A percentile compares a stretch with the other conserved stretches of the same genome.
Evolutionary conservation across 2,888 invertebrate species (phyloP).

Genomic region (Eutolmus rufibarbis): DNA sequence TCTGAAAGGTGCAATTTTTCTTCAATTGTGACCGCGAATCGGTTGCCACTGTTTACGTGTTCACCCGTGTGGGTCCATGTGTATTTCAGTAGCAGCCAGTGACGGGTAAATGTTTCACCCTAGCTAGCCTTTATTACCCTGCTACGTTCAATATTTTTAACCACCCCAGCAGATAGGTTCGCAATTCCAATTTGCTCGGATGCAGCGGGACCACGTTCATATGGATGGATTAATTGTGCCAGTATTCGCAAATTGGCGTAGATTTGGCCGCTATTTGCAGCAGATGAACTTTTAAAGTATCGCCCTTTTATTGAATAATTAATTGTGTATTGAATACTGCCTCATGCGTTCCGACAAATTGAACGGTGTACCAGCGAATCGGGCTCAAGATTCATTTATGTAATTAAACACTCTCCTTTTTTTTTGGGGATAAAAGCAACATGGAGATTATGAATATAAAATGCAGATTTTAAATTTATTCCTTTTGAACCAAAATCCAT

Average conservation of each 20-base stretch:
- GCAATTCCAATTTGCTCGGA: background rate
- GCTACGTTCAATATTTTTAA: background rate
- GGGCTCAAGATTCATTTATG: background rate
- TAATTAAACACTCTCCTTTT: background rate
- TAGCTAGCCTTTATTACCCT: background rate
- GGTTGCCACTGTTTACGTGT: background rate
- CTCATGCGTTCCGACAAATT: background rate
- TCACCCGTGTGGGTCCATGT: background rate
- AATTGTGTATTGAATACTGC: background rate
- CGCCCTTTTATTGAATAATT: background rate
- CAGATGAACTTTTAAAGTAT: background rate
- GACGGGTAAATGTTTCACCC: background rate
- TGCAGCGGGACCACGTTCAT: background rate
- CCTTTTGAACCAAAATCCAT: background rate
- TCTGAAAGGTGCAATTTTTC: background rate
- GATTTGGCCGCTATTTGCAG: background rate
- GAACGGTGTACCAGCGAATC: background rate
- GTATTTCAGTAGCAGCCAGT: background rate
- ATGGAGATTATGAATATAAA: background rate
- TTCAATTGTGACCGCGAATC: background rate
- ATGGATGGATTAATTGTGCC: background rate
- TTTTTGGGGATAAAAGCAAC: background rate
- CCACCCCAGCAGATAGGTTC: background rate
- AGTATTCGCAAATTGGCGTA: conserved; percentile 1
- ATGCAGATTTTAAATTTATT: background rate